Evolutionary conservation across 2,888 invertebrate genomes (phyloP).

Genomic region (Microctonus hyperodae): DNA sequence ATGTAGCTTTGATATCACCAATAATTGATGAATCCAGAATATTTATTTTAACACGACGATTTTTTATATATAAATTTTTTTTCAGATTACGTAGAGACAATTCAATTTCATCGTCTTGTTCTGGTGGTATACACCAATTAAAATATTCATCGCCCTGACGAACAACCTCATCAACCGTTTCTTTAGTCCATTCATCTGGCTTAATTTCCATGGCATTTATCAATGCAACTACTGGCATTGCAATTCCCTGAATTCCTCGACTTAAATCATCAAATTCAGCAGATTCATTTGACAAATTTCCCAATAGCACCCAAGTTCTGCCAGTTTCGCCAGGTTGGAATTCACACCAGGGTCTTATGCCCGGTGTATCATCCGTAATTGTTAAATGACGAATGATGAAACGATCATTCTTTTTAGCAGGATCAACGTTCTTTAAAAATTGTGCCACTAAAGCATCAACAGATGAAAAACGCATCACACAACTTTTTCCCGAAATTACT

Average conservation of each 20-base stretch:
- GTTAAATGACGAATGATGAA: slow-evolving; percentile 49
- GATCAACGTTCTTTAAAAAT: slow-evolving; percentile 48
- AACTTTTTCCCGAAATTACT: slow-evolving; percentile 50
- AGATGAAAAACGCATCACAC: slow-evolving; percentile 49
- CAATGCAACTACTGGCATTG: slow-evolving; percentile 61
- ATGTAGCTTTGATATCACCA: slow-evolving; percentile 56
- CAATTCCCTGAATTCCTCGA: slow-evolving; percentile 63
- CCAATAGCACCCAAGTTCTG: slow-evolving; percentile 54
- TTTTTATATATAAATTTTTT: slow-evolving; percentile 55
- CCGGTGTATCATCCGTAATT: slow-evolving; percentile 50
- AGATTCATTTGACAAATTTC: slow-evolving; percentile 46
- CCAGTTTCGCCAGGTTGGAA: slow-evolving; percentile 48
- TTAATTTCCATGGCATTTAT: slow-evolving; percentile 54
- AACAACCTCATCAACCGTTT: slow-evolving; percentile 62
- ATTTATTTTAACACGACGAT: slow-evolving; percentile 56
- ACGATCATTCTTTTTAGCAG: slow-evolving; percentile 48
- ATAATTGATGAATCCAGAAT: slow-evolving; percentile 52
- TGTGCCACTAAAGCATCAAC: slow-evolving; percentile 42
- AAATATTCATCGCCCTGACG: slow-evolving; percentile 63
- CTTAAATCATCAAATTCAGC: slow-evolving; percentile 55
- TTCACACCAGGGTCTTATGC: slow-evolving; percentile 51
- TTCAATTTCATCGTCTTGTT: slow-evolving; percentile 48
- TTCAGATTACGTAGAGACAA: slow-evolving; percentile 58
- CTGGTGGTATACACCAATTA: slow-evolving; percentile 50
- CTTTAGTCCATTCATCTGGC: slow-evolving; percentile 53